Base-by-base conservation (phyloP, 1,140 invertebrate genomes). In the Notospermus geniculatus region DNA sequence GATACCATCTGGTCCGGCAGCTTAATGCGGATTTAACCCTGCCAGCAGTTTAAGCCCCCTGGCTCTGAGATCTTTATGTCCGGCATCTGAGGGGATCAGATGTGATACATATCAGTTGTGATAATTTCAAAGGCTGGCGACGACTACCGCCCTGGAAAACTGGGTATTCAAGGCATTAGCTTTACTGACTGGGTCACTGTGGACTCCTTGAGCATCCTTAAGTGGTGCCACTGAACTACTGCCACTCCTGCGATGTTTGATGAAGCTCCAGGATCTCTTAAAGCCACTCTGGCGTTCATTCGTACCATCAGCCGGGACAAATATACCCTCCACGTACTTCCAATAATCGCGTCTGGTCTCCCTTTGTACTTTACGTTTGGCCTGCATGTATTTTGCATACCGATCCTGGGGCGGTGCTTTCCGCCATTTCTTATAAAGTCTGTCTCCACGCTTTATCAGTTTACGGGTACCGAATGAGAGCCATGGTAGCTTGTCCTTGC, bases 1-100 rank as follows among this genome's bases (percentile, higher is more conserved):
- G 30, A 63, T 57, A 46, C 57, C 15, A 53, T 65, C 57, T 54
- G 57, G 61, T 9, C 65, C 57, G 7, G 29, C 22, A 1, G 65
- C 65, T 63, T 66, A 59, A 39, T 56, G 25, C 11, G 60, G 60
- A 19, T 39, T 57, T 22, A 63, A 57, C 19, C 50, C 53, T 28
- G 5, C 23, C 11, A 63, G 57, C 0, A 63, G 32, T 56, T 62
- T 63, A 13, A 32, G 17, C 11, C 54, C 9, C 54, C 57, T 54
- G 56, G 30, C 17, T 30, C 27, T 15, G 56, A 59, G 11, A 63
- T 60, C n/a, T 25, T 30, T 1, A 61, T 63, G 4, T 23, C 5
- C 17, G 53, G 27, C 58, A 60, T 60, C 15, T 4, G 4, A 15
- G 4, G 32, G 15, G 5, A 7, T 15, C 15, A 36, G 32, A 7